Conservation (phyloP, 2,797 vertebrate genomes). For the Poecilia gillii region DNA sequence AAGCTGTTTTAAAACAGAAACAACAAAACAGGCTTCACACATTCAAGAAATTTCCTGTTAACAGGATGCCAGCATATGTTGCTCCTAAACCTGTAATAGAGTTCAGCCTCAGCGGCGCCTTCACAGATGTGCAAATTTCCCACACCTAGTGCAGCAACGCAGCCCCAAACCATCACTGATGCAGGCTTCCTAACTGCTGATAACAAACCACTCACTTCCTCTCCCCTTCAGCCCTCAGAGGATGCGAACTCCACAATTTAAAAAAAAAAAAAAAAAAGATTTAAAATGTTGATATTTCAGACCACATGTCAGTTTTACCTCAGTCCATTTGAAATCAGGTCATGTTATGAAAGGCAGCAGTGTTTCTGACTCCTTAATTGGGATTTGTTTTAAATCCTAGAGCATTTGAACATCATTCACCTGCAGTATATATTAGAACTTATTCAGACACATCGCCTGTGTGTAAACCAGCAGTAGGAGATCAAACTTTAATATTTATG, state of each 20-base stretch:
- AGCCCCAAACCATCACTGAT: neutral
- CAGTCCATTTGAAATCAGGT: neutral
- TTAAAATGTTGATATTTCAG: conserved; percentile 5
- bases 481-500: neutral
- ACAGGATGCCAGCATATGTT: neutral
- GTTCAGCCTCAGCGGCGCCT: conserved; percentile 1
- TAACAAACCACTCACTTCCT: neutral
- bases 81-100: neutral
- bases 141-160: neutral
- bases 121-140: conserved; percentile 10
- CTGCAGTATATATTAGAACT: neutral
- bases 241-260: neutral
- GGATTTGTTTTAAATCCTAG: neutral
- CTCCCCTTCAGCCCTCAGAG: conserved; percentile 1
- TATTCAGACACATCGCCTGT: no score
- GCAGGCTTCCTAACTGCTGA: conserved; percentile 6
- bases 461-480: neutral
- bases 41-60: neutral
- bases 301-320: neutral
- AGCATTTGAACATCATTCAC: neutral
- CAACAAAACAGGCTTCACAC: neutral
- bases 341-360: neutral
- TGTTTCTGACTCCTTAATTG: neutral
- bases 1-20: neutral
- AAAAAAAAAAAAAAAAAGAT: neutral